Percentiles rank a stretch among this genome's conserved stretches.
These are phyloP conservation scores for Drosophila aff. DNA, from an alignment of 1,140 invertebrate genomes.

Conservation along the genomic window DNA sequence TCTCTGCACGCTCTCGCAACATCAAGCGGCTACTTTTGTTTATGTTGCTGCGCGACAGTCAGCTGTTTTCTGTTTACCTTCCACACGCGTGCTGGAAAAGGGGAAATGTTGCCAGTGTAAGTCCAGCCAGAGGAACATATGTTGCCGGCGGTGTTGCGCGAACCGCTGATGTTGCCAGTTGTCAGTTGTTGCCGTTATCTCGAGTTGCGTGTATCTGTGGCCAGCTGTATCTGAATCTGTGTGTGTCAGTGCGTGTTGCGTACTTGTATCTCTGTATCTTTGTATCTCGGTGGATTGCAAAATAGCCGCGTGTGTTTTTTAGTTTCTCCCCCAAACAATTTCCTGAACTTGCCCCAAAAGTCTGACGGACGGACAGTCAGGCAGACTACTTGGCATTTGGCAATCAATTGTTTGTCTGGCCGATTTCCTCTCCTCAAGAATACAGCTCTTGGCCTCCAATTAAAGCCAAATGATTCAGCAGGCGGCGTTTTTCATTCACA, in stretches of 20 bases:
- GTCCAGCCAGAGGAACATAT: conserved; percentile 33
- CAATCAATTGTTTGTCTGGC: conserved; percentile 67
- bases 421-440: conserved; percentile 44
- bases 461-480: conserved; percentile 59
- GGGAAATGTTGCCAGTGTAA: conserved; percentile 54
- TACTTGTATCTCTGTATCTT: conserved; percentile 21
- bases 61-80: conserved; percentile 59
- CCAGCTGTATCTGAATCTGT: conserved; percentile 22
- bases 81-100: conserved; percentile 27
- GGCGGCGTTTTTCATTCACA: conserved; percentile 50
- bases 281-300: conserved; percentile 27
- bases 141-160: conserved; percentile 21
- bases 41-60: conserved; percentile 37
- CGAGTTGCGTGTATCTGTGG: conserved; percentile 24
- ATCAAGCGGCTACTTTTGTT: conserved; percentile 34
- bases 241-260: conserved; percentile 24
- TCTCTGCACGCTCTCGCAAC: conserved; percentile 14
- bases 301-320: conserved; percentile 34
- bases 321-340: conserved; percentile 26
- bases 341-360: conserved; percentile 37
- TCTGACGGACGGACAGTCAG: conserved; percentile 1
- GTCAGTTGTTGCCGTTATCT: conserved; percentile 47
- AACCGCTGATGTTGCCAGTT: conserved; percentile 7
- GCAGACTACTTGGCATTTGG: conserved; percentile 56
- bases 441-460: conserved; percentile 40